Base-by-base conservation (phyloP, 1,140 invertebrate genomes). In the Psix sp. region DNA sequence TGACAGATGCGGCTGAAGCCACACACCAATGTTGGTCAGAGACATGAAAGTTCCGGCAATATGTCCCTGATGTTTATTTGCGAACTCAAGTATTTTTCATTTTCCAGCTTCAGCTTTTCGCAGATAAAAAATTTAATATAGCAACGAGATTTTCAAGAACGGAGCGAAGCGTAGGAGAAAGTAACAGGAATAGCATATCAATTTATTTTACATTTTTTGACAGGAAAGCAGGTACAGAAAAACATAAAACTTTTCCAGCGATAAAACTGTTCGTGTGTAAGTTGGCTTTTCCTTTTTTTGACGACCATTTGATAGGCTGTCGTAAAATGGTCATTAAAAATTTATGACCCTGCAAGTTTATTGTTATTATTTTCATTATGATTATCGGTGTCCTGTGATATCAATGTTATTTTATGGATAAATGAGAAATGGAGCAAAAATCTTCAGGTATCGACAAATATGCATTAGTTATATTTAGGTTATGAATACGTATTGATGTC, bases 1-100 rank as follows among this genome's bases (percentile, higher is more conserved):
- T 31, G 42, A 71, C 51, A 59, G 57, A 63, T 56, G 5, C 2
- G 5, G 16, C 9, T 10, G 33, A 65, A 72, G 66, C 56, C 66
- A 49, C 39, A 54, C 26, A 18, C 26, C n/a, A 35, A 56, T 54
- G 49, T 62, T 48, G 39, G 54, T 48, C 63, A 42, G 15, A 17
- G 21, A 49, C 31, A n/a, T n/a, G n/a, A n/a, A n/a, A n/a, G n/a
- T 29, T 29, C 26, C 26, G 21, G 21, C 21, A n/a, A n/a, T n/a
- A n/a, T n/a, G n/a, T n/a, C n/a, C n/a, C n/a, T n/a, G n/a, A n/a
- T n/a, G n/a, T n/a, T n/a, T n/a, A n/a, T n/a, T n/a, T n/a, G n/a
- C n/a, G n/a, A n/a, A n/a, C n/a, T n/a, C n/a, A n/a, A n/a, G n/a
- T n/a, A n/a, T n/a, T n/a, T n/a, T n/a, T n/a, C n/a, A n/a, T n/a